Evolutionary conservation across 2,888 invertebrate species (phyloP), one percentile per base, ranked within the genome.

Genomic region (Phengaris alcon): DNA sequence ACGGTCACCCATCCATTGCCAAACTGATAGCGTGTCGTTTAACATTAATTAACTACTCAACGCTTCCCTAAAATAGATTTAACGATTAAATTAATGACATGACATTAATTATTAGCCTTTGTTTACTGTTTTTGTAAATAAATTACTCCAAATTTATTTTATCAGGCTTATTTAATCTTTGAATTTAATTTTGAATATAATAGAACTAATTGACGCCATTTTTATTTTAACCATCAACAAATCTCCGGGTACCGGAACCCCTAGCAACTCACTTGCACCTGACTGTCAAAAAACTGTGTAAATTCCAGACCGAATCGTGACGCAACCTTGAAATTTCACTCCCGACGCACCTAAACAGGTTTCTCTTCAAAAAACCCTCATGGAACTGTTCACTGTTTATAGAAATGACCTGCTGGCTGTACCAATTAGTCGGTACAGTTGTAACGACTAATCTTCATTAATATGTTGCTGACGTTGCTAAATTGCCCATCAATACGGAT

Each of bases 21-120:
- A 44, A 35, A 13, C 64, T 7, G 64, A 35, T 64, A 22, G 35
- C 64, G 44, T 64, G 35, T 35, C 64, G 12, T 35, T 64, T 64
- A 64, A 64, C 35, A 64, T 64, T 64, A 12, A 64, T 64, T 64
- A 35, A 64, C 64, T 64, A 64, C 13, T 64, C 64, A 64, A 64
- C 64, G 44, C 64, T 35, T 64, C 10, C 64, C 64, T 12, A 64
- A 64, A 70, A 70, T 70, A 70, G 70, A 70, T 51, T 70, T 70
- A 51, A 51, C 51, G 70, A 70, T 70, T 70, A 51, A 48, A 70
- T 70, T 46, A 70, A 70, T 70, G 9, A 15, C 8, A 2, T 2
- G 70, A 6, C 51, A 70, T 70, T 70, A 70, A 70, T 69, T 70
- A 70, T 22, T 10, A 13, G 70, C 51, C 51, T 70, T 70, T 51